Percentiles rank a stretch among this genome's conserved stretches.
Conservation (phyloP, 2,113 vertebrate genomes). For the Tenrec ecaudatus region DNA sequence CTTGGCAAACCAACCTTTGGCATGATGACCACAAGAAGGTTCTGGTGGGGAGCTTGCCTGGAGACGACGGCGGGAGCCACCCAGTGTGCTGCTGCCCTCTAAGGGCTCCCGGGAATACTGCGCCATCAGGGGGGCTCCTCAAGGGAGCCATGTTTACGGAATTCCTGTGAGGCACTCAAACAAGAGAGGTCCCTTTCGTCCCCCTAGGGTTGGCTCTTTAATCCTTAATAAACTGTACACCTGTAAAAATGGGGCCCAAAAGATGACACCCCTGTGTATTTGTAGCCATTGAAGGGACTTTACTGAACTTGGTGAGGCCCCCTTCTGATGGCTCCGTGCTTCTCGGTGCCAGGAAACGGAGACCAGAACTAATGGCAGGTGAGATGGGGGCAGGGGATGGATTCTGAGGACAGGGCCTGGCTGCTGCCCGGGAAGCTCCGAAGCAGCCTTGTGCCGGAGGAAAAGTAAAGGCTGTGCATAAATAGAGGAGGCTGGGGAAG, state of each 20-base stretch:
- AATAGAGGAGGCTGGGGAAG: not conserved
- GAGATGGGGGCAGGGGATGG: not conserved
- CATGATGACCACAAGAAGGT: slow-evolving; percentile 81
- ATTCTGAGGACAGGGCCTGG: not conserved
- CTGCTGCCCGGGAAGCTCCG: not conserved
- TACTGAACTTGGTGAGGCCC: too few relatives aligned
- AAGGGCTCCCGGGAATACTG: slow-evolving; percentile 70
- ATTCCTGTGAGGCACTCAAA: slow-evolving; percentile 71
- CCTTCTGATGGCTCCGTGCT: not conserved
- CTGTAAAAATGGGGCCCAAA: not conserved
- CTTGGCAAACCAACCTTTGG: slow-evolving; percentile 83
- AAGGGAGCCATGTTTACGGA: slow-evolving; percentile 75
- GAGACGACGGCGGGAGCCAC: slow-evolving; percentile 33
- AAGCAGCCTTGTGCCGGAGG: not conserved
- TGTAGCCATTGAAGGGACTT: not conserved
- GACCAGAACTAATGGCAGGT: not conserved
- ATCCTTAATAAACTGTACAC: slow-evolving; percentile 19
- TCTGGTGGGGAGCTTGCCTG: slow-evolving; percentile 69
- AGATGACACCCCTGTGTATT: slow-evolving; percentile 15
- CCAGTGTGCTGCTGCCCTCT: slow-evolving; percentile 85
- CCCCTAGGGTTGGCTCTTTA: slow-evolving; percentile 17
- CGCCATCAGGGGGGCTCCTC: slow-evolving; percentile 54
- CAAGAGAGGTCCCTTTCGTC: slow-evolving; percentile 52
- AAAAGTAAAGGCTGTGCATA: not conserved
- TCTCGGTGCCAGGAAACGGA: slow-evolving; percentile 12